phyloP scores from a whole-genome alignment of 2,113 vertebrate genomes.

The Callithrix jacchus region DNA sequence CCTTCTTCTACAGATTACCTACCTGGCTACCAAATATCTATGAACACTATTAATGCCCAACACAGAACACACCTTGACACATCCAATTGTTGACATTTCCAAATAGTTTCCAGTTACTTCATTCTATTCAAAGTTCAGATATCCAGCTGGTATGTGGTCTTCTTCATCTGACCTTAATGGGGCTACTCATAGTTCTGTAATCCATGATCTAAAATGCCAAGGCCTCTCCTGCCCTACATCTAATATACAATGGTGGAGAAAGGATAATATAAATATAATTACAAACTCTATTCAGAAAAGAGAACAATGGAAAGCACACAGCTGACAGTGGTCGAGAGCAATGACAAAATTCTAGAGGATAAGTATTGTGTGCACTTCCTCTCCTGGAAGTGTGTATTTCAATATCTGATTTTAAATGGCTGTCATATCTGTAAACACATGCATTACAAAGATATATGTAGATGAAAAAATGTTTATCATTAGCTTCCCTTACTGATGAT shows the following conservation, averaged over 20 bases:
- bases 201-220: neutral
- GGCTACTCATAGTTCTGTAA: neutral
- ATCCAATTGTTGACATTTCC: neutral
- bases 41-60: neutral
- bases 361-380: neutral
- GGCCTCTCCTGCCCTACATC: neutral
- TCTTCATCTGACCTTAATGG: neutral
- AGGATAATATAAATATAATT: neutral
- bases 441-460: neutral
- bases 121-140: neutral
- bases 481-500: neutral
- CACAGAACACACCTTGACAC: neutral
- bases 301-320: neutral
- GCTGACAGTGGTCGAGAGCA: neutral
- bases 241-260: neutral
- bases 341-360: neutral
- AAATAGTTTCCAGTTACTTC: neutral
- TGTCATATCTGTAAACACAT: neutral
- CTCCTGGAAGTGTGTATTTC: neutral
- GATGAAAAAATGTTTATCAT: neutral
- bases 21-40: neutral
- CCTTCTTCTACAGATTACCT: neutral
- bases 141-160: neutral
- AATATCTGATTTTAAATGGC: neutral
- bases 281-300: neutral